A percentile compares a stretch with the other conserved stretches of the same genome.
phyloP scores from a whole-genome alignment of 1,140 invertebrate genomes.

The Sinonovacula constricta region DNA sequence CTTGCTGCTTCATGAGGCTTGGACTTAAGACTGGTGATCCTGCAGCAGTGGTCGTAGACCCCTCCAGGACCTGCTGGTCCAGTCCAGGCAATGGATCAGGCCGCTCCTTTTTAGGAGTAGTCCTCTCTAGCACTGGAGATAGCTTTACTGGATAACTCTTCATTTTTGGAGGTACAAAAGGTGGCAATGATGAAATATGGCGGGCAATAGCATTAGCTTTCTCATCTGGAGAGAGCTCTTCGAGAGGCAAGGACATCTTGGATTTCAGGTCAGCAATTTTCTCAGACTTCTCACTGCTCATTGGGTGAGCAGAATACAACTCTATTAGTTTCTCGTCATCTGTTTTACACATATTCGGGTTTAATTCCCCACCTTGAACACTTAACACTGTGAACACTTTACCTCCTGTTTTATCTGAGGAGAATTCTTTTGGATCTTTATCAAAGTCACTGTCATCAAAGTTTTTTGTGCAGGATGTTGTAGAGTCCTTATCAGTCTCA shows the following conservation, averaged over 20 bases:
- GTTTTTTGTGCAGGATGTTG: background rate
- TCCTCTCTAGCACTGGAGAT: constrained; percentile 70
- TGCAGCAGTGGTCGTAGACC: too few species aligned
- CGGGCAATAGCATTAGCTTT: constrained; percentile 68
- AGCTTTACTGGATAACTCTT: constrained; percentile 63
- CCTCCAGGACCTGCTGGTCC: background rate
- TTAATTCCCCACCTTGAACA: constrained; percentile 57
- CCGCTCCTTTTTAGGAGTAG: constrained; percentile 51
- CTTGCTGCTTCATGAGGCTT: constrained; percentile 59
- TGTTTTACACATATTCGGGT: constrained; percentile 62
- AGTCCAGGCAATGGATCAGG: constrained; percentile 8
- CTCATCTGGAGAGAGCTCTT: constrained; percentile 61
- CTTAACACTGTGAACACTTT: constrained; percentile 66
- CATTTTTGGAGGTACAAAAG: constrained; percentile 72
- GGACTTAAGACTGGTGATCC: constrained; percentile 35
- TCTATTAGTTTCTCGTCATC: constrained; percentile 76
- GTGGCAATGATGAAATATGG: constrained; percentile 65
- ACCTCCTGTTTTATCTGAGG: constrained; percentile 38
- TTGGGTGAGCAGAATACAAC: constrained; percentile 50
- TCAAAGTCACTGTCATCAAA: background rate
- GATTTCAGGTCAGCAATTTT: constrained; percentile 53
- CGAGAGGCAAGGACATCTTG: constrained; percentile 45
- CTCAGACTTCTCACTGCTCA: constrained; percentile 26
- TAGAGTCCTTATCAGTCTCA: too few species aligned
- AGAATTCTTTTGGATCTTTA: constrained; percentile 24